phyloP scores from a whole-genome alignment of 2,113 vertebrate species.

The Muscicapa adusta region DNA sequence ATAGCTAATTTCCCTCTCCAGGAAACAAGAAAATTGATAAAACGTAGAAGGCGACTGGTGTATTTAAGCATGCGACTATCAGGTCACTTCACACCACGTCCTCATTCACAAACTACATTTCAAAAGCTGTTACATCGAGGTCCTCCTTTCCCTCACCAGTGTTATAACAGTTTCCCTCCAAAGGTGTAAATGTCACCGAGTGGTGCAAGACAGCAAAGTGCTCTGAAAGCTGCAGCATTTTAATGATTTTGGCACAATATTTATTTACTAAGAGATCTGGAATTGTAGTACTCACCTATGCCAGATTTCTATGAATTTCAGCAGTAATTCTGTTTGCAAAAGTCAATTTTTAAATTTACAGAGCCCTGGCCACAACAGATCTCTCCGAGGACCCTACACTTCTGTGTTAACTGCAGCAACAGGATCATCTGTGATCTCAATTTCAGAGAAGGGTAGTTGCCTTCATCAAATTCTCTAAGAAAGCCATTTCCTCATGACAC shows the following conservation, averaged over 20 bases:
- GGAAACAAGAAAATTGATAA: not conserved
- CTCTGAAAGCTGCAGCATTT: not conserved
- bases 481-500: not conserved
- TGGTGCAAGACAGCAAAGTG: not conserved
- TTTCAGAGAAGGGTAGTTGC: not conserved
- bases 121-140: not conserved
- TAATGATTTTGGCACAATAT: not conserved
- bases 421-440: not conserved
- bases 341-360: not conserved
- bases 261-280: not conserved
- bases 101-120: not conserved
- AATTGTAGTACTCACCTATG: not conserved
- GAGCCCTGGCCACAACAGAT: not conserved
- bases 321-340: not conserved
- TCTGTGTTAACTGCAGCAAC: not conserved
- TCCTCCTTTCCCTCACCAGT: not conserved
- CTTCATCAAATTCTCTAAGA: not conserved
- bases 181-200: not conserved
- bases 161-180: not conserved
- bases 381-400: not conserved
- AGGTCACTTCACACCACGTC: not conserved
- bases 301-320: not conserved
- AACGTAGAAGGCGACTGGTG: accelerated
- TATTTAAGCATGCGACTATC: not conserved
- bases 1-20: not conserved